Percentiles rank a stretch among this genome's conserved stretches.
These are phyloP conservation scores for Bombus balteatus DNA, from an alignment of 1,140 invertebrate species.

Conservation along the genomic window DNA sequence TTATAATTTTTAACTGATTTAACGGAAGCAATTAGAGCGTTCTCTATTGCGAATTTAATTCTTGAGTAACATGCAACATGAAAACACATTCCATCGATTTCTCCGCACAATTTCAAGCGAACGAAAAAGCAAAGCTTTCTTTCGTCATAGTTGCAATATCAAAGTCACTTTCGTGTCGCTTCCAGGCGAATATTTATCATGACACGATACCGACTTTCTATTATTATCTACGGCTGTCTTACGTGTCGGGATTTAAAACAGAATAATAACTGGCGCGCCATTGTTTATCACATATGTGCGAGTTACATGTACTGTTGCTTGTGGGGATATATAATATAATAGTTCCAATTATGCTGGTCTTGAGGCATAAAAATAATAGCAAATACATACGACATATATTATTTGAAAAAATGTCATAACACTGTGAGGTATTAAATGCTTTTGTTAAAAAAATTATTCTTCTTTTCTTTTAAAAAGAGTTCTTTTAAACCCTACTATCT, in stretches of 20 bases:
- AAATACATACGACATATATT: not conserved
- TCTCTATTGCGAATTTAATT: not conserved
- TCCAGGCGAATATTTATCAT: conserved; percentile 29
- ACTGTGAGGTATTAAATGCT: not conserved
- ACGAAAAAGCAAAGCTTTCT: conserved; percentile 45
- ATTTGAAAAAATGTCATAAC: not conserved
- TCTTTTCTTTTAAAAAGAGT: too few relatives aligned
- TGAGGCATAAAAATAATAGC: not conserved
- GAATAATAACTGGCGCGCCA: conserved; percentile 49
- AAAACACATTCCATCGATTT: conserved; percentile 9
- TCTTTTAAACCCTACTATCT: too few relatives aligned
- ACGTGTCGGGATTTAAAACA: conserved; percentile 37
- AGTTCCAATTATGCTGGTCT: not conserved
- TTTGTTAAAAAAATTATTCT: not conserved
- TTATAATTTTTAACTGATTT: too few relatives aligned
- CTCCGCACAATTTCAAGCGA: not conserved
- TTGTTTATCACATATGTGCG: conserved; percentile 25
- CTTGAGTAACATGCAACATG: not conserved
- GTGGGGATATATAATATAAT: not conserved
- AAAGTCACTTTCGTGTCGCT: conserved; percentile 41
- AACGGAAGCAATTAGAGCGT: not conserved
- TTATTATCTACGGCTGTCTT: conserved; percentile 57
- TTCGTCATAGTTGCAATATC: conserved; percentile 39
- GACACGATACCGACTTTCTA: conserved; percentile 52
- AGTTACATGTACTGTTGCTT: too few relatives aligned